Conservation (phyloP, 2,797 vertebrate genomes). For the Enteromius paludinosus region DNA sequence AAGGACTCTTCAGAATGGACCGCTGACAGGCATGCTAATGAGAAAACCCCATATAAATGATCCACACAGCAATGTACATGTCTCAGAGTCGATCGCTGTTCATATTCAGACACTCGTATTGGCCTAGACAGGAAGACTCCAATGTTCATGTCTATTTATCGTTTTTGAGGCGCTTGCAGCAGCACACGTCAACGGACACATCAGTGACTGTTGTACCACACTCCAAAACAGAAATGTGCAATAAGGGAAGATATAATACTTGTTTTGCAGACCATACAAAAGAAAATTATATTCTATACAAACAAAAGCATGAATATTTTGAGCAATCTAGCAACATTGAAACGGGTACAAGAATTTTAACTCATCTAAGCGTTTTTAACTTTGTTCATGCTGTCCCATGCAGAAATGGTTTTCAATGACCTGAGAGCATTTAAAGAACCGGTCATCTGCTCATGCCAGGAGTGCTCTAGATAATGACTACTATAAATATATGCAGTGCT, state of each 20-base stretch:
- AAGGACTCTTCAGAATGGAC: conserved; percentile 43
- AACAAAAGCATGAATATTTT: not conserved
- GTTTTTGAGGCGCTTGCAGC: conserved; percentile 19
- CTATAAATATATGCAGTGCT: conserved; percentile 75
- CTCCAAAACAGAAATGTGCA: not conserved
- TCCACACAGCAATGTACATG: conserved; percentile 45
- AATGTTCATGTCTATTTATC: not conserved
- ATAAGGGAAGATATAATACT: not conserved
- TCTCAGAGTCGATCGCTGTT: conserved; percentile 35
- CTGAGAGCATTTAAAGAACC: conserved; percentile 48
- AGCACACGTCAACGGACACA: not conserved
- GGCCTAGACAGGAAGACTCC: not conserved
- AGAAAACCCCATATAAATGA: conserved; percentile 49
- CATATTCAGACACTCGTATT: not conserved
- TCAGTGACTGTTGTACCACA: not conserved
- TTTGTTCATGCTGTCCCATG: conserved; percentile 9
- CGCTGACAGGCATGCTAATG: conserved; percentile 62
- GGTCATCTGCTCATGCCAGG: conserved; percentile 52
- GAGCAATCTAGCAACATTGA: not conserved
- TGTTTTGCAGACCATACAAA: not conserved
- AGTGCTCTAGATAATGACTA: conserved; percentile 72
- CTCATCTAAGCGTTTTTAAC: not conserved
- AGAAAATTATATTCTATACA: not conserved
- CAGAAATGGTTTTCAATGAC: conserved; percentile 54
- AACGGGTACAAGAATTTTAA: not conserved